These are phyloP conservation scores for Marmota flaviventris DNA, from an alignment of 2,113 vertebrate species.

Conservation along the genomic window DNA sequence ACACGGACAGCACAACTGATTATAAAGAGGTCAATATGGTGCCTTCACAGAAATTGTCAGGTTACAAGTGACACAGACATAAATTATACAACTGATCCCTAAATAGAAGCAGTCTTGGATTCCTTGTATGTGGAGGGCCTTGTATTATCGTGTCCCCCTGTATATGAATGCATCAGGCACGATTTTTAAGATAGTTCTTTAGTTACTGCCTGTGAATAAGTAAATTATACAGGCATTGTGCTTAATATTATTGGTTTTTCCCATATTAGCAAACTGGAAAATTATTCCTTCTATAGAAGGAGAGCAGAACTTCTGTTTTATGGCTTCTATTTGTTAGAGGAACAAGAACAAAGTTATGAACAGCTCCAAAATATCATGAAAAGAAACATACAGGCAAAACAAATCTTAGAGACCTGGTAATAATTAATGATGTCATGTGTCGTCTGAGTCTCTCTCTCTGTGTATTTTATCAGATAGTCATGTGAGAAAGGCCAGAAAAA, in stretches of 20 bases:
- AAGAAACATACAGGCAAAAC: constrained; percentile 65
- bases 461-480: not conserved
- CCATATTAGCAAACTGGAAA: constrained; percentile 5
- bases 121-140: not conserved
- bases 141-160: not conserved
- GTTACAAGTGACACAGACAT: not conserved
- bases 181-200: not conserved
- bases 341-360: constrained; percentile 4
- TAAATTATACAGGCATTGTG: not conserved
- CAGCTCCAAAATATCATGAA: not conserved
- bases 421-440: constrained; percentile 54
- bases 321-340: not conserved
- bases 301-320: constrained; percentile 5
- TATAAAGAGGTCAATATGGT: not conserved
- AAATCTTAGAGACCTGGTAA: not conserved
- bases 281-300: not conserved
- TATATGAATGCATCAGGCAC: not conserved
- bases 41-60: not conserved
- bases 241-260: not conserved
- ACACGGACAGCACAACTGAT: not conserved
- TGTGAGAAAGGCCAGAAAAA: constrained; percentile 50
- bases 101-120: not conserved
- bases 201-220: not conserved
- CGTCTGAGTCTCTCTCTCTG: not conserved
- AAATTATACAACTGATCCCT: not conserved